A percentile compares a stretch with the other conserved stretches of the same genome.
phyloP scores from a whole-genome alignment of 2,797 vertebrate genomes.

The Rallus crepitans region DNA sequence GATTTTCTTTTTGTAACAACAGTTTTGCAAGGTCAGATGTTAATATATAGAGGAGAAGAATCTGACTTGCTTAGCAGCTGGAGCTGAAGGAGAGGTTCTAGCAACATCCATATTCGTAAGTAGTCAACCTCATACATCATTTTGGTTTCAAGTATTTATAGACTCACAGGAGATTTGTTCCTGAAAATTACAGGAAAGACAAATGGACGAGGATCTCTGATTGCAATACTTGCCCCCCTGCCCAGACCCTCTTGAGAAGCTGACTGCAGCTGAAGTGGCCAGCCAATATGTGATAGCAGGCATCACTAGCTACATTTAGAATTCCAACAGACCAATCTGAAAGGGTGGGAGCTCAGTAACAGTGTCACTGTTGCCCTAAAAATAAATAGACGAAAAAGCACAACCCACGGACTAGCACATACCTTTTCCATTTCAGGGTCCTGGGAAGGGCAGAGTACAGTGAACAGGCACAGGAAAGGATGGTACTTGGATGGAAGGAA shows the following conservation, averaged over 20 bases:
- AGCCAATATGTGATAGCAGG: background rate
- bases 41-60: background rate
- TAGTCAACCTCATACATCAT: background rate
- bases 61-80: background rate
- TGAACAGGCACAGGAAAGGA: background rate
- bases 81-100: background rate
- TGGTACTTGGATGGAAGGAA: background rate
- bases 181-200: background rate
- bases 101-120: background rate
- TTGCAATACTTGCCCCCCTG: background rate
- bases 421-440: background rate
- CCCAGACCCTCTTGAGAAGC: background rate
- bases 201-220: background rate
- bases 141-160: background rate
- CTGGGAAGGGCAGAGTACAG: background rate
- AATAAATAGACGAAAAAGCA: background rate
- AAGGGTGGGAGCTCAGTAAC: background rate
- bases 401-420: background rate
- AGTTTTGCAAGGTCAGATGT: background rate
- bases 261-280: background rate
- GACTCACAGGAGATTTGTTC: background rate
- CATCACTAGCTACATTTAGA: background rate
- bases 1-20: background rate
- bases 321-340: background rate
- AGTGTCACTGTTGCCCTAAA: background rate